Evolutionary conservation across 2,888 invertebrate genomes (phyloP).

Genomic region (Pyrgus malvae): DNA sequence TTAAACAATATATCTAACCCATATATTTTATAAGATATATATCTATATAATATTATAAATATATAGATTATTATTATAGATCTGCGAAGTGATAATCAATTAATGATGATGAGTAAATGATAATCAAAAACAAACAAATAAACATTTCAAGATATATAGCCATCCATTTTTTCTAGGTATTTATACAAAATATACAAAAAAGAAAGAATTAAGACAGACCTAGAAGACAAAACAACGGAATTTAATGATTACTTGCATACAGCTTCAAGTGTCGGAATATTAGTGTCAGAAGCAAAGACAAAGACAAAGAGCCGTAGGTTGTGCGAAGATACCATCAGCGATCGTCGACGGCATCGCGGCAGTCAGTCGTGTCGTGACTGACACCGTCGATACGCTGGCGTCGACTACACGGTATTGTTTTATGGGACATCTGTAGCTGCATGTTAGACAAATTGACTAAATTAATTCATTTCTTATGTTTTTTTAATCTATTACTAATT

Average conservation of each 20-base stretch:
- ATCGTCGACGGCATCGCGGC: constrained; percentile 38
- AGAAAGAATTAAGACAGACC: not conserved
- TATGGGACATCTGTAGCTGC: constrained; percentile 33
- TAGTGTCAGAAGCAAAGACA: constrained; percentile 29
- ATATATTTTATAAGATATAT: too few relatives aligned
- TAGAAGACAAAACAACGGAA: not conserved
- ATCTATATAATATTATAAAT: too few relatives aligned
- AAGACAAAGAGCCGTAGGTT: too few relatives aligned
- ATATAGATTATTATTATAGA: too few relatives aligned
- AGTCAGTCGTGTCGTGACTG: constrained; percentile 43
- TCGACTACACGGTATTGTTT: constrained; percentile 32
- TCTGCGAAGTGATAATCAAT: too few relatives aligned
- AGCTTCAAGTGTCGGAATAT: constrained; percentile 32
- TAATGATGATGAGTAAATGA: too few relatives aligned
- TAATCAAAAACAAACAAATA: too few relatives aligned
- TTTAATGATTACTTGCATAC: not conserved
- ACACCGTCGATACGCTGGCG: constrained; percentile 37
- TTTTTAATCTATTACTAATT: not conserved
- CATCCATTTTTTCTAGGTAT: too few relatives aligned
- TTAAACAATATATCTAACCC: too few relatives aligned
- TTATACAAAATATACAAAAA: too few relatives aligned
- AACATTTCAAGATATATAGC: too few relatives aligned
- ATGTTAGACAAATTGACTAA: constrained; percentile 4
- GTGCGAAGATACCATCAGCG: constrained; percentile 51
- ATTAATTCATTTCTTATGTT: not conserved